Evolutionary conservation across 2,113 vertebrate species (phyloP).

Genomic region (Acrocephalus arundinaceus): DNA sequence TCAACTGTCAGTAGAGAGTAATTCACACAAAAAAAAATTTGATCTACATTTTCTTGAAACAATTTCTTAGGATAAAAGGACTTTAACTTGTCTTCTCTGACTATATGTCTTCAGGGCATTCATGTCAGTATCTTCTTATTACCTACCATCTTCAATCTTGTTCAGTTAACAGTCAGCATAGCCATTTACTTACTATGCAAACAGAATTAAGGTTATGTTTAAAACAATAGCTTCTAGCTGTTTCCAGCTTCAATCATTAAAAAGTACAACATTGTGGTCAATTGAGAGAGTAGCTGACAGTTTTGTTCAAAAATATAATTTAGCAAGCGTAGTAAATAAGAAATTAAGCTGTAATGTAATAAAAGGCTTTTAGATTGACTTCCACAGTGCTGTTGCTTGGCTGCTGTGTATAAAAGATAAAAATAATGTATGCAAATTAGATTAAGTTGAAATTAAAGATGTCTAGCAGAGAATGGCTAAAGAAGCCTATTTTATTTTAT

Average conservation of each 20-base stretch:
- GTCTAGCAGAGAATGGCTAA: conserved; percentile 48
- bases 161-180: conserved; percentile 1
- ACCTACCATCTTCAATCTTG: background rate
- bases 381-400: background rate
- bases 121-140: conserved; percentile 19
- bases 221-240: conserved; percentile 46
- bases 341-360: conserved; percentile 53
- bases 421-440: conserved; percentile 70
- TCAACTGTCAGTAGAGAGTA: background rate
- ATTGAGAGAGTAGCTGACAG: conserved; percentile 38
- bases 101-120: conserved; percentile 5
- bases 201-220: conserved; percentile 40
- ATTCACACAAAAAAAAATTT: background rate
- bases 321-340: conserved; percentile 31
- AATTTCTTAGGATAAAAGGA: conserved; percentile 5
- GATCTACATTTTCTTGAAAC: background rate
- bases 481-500: conserved; percentile 44
- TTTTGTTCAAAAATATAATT: conserved; percentile 60
- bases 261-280: conserved; percentile 39
- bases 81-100: background rate
- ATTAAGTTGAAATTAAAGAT: conserved; percentile 59
- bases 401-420: conserved; percentile 67
- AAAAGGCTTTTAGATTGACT: conserved; percentile 44
- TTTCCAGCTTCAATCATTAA: conserved; percentile 39
- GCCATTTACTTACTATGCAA: conserved; percentile 10